Percentiles rank a stretch among this genome's conserved stretches.
These are phyloP conservation scores for Philaenus spumarius DNA, from an alignment of 1,140 invertebrate genomes.

Conservation along the genomic window DNA sequence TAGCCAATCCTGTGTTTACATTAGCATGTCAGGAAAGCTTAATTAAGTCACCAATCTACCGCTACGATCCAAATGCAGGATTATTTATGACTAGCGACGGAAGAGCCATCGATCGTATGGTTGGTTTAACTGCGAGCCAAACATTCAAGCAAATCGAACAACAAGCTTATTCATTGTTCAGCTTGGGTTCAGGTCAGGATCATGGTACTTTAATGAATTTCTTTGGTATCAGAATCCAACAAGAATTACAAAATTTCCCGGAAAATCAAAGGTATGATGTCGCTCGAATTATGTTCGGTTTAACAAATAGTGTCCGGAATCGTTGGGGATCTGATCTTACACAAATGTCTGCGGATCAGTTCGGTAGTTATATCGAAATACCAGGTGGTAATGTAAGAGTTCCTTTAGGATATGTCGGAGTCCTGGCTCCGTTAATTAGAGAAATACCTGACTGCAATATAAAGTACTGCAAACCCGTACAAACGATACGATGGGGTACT, in stretches of 20 bases:
- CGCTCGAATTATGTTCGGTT: slow-evolving; percentile 12
- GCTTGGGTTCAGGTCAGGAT: not conserved
- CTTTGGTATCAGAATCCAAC: slow-evolving; percentile 14
- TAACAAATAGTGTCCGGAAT: not conserved
- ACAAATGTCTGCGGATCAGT: not conserved
- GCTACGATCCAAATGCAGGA: slow-evolving; percentile 43
- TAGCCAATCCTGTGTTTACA: slow-evolving; percentile 57
- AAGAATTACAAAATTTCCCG: slow-evolving; percentile 14
- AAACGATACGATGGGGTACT: slow-evolving; percentile 53
- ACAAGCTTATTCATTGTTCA: slow-evolving; percentile 43
- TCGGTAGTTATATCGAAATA: slow-evolving; percentile 33
- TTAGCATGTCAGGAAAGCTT: slow-evolving; percentile 56
- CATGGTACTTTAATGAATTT: not conserved
- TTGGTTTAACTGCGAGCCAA: slow-evolving; percentile 53
- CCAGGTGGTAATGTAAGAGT: slow-evolving; percentile 55
- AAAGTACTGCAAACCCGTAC: slow-evolving; percentile 54
- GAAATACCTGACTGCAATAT: slow-evolving; percentile 49
- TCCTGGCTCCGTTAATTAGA: slow-evolving; percentile 52
- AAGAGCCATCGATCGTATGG: slow-evolving; percentile 50
- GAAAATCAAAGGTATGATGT: slow-evolving; percentile 19
- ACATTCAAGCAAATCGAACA: slow-evolving; percentile 56
- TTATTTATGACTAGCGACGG: slow-evolving; percentile 59
- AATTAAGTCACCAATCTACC: slow-evolving; percentile 43
- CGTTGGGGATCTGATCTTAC: not conserved
- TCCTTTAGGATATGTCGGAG: slow-evolving; percentile 54